These are phyloP conservation scores for Schlechtendalia chinensis DNA, from an alignment of 1,140 invertebrate genomes.

Conservation along the genomic window DNA sequence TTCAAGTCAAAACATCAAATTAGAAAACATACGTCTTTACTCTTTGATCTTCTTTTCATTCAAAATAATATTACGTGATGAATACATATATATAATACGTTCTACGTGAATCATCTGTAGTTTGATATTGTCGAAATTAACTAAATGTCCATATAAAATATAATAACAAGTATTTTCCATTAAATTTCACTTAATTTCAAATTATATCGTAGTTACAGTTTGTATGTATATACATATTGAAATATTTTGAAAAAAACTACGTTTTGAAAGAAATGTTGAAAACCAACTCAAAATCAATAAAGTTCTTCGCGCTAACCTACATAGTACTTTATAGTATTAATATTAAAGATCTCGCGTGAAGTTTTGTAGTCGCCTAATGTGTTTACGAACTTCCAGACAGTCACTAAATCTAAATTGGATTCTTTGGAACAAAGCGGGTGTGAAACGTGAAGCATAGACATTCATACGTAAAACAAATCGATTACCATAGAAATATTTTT, in stretches of 20 bases:
- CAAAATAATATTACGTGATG: no score
- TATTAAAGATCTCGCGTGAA: constrained; percentile 25
- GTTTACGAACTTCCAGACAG: constrained; percentile 10
- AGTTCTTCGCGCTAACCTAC: not conserved
- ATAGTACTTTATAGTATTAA: constrained; percentile 27
- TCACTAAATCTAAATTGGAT: constrained; percentile 34
- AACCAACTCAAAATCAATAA: not conserved
- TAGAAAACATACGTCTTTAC: no score
- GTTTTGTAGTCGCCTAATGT: constrained; percentile 10
- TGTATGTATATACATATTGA: not conserved
- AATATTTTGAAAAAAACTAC: not conserved
- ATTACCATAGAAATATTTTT: constrained; percentile 7
- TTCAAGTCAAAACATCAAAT: no score
- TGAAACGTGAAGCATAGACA: not conserved
- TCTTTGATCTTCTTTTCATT: no score
- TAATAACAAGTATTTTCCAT: no score
- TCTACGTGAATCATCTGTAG: no score
- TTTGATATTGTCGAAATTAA: no score
- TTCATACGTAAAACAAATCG: constrained; percentile 17
- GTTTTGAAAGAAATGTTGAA: not conserved
- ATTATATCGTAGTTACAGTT: no score
- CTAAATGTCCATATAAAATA: no score
- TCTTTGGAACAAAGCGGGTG: constrained; percentile 12
- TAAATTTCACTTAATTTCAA: no score
- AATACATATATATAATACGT: no score